Evolutionary conservation across 2,113 vertebrate species (phyloP).

Genomic region (Brachypodius melanocephalos): DNA sequence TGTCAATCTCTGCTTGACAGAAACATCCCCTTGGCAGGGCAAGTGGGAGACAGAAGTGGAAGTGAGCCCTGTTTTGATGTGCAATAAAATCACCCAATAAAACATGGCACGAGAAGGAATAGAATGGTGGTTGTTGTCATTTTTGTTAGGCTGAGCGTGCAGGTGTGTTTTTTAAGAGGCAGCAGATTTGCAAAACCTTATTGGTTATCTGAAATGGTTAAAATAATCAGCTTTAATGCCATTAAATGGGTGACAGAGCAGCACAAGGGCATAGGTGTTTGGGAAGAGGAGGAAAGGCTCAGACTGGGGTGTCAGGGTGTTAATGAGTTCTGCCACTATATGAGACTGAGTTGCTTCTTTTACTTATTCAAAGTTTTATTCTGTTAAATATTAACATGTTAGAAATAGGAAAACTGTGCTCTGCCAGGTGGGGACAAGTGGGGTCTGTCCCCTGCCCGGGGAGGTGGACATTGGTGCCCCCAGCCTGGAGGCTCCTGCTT

Average conservation of each 20-base stretch:
- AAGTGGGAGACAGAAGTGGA: neutral
- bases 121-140: neutral
- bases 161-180: neutral
- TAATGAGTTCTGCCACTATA: neutral
- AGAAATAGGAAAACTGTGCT: neutral
- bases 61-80: neutral
- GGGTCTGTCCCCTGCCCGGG: neutral
- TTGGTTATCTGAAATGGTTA: neutral
- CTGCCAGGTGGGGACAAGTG: neutral
- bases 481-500: neutral
- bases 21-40: neutral
- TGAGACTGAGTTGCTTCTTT: neutral
- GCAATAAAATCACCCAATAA: neutral
- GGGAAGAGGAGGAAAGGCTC: neutral
- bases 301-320: neutral
- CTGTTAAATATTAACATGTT: neutral
- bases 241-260: neutral
- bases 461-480: neutral
- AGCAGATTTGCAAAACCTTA: neutral
- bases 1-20: neutral
- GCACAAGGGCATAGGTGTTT: neutral
- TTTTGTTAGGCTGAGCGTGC: neutral
- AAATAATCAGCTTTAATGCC: neutral
- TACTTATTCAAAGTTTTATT: neutral
- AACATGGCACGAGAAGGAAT: neutral